A percentile compares a stretch with the other conserved stretches of the same genome.
Conservation (phyloP, 1,140 invertebrate species). For the Aphelinus certus region DNA sequence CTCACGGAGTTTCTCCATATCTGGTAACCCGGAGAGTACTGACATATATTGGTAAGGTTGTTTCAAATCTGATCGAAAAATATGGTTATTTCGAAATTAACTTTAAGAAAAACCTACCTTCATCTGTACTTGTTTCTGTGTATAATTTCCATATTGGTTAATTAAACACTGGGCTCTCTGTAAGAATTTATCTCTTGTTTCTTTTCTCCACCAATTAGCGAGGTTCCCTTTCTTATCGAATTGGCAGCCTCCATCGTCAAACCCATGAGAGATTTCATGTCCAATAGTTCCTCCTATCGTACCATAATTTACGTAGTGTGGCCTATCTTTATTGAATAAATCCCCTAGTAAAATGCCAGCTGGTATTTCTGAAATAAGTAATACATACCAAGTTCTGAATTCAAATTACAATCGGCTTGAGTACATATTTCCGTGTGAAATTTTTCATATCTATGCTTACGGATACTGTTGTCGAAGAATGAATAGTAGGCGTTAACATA, state of each 20-base stretch:
- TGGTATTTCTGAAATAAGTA: conserved; percentile 79
- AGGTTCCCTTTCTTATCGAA: conserved; percentile 65
- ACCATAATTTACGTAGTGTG: conserved; percentile 91
- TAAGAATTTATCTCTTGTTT: conserved; percentile 78
- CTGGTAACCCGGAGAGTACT: too few relatives aligned
- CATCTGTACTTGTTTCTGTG: conserved; percentile 73
- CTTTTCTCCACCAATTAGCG: conserved; percentile 86
- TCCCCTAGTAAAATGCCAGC: conserved; percentile 89
- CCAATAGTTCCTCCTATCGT: conserved; percentile 92
- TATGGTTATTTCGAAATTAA: too few relatives aligned
- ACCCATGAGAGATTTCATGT: conserved; percentile 94
- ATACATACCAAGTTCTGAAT: conserved; percentile 86
- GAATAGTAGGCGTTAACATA: too few relatives aligned
- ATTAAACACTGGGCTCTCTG: conserved; percentile 85
- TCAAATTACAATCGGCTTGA: conserved; percentile 85
- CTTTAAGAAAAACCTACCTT: conserved; percentile 69
- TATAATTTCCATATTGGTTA: conserved; percentile 87
- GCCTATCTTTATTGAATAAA: conserved; percentile 85
- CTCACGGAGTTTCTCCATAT: too few relatives aligned
- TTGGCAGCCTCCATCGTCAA: conserved; percentile 89
- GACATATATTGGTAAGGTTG: too few relatives aligned
- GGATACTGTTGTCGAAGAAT: conserved; percentile 74
- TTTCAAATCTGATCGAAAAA: too few relatives aligned
- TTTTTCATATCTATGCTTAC: conserved; percentile 86
- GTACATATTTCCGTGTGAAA: conserved; percentile 70